These are phyloP conservation scores for Aphis craccivora DNA, from an alignment of 1,140 invertebrate species.

Conservation along the genomic window DNA sequence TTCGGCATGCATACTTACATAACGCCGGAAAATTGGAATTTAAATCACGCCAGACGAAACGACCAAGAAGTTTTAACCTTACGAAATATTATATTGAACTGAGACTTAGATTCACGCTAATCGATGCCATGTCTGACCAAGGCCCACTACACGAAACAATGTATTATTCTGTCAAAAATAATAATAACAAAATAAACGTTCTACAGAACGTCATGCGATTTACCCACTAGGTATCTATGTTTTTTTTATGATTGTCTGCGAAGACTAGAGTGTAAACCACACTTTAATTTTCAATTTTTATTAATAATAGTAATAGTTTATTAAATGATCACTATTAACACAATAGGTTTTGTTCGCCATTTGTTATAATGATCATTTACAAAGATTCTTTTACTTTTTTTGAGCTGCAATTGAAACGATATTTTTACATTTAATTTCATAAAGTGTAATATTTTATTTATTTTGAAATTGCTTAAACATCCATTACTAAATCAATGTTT, in stretches of 20 bases:
- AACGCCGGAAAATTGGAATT: neutral
- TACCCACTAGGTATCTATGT: no score
- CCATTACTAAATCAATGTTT: neutral
- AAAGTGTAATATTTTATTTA: neutral
- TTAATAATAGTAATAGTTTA: neutral
- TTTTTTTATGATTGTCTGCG: no score
- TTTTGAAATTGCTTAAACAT: neutral
- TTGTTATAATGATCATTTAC: neutral
- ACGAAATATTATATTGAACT: neutral
- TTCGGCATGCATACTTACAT: neutral
- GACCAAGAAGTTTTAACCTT: no score
- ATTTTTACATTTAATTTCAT: neutral
- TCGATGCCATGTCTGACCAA: no score
- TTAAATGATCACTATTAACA: neutral
- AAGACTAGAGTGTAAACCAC: neutral
- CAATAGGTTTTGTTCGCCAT: neutral
- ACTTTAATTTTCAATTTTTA: neutral
- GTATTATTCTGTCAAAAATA: no score
- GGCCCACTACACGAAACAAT: no score
- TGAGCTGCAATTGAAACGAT: neutral
- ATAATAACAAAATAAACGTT: no score
- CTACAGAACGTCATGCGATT: no score
- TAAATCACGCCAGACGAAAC: neutral
- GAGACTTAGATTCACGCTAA: no score
- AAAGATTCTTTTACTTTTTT: neutral